Evolutionary conservation across 2,888 invertebrate genomes (phyloP), one percentile per base, ranked within the genome.

Genomic region (Cephus pulcher): DNA sequence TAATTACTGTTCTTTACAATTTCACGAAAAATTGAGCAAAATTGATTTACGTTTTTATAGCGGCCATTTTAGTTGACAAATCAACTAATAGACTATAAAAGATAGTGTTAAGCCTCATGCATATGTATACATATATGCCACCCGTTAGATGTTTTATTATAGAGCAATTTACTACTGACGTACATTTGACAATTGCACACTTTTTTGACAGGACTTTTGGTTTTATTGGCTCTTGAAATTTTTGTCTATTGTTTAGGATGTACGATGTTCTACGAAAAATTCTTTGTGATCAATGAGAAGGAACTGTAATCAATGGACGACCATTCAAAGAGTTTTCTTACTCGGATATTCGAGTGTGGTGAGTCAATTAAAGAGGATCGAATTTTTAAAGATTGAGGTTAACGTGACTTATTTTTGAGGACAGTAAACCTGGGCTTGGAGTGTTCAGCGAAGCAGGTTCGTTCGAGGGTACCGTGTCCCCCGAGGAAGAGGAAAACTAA

Each of bases 301-400:
- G 30, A 74, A 78, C 34, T 4, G 76, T 78, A 79, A 9, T 70
- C 76, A 12, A 2, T 37, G 56, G 77, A 79, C 32, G 81, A 80
- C 74, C 79, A 32, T 69, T 35, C 69, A 1, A 76, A 75, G 73
- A 81, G 80, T 75, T 76, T 81, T 30, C 80, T 80, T 73, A 3
- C n/a, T 73, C 81, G 81, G 35, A 78, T 81, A 12, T 79, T 75
- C 70, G 76, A 81, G 69, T 81, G 81, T 69, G 81, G 81, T 81
- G 78, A 80, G 32, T 74, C 37, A 9, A 9, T 23, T 56, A 23
- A 56, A 23, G 9, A 9, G 23, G 56, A 56, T 9, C 9, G 9
- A 23, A 23, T 56, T 56, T 56, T 23, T 1, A 56, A 56, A 56
- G 56, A 56, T 56, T 56, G 56, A 56, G 56, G 56, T 56, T 56